Evolutionary conservation across 1,140 invertebrate genomes (phyloP), one percentile per base, ranked within the genome.

Genomic region (Drosophila nasuta): DNA sequence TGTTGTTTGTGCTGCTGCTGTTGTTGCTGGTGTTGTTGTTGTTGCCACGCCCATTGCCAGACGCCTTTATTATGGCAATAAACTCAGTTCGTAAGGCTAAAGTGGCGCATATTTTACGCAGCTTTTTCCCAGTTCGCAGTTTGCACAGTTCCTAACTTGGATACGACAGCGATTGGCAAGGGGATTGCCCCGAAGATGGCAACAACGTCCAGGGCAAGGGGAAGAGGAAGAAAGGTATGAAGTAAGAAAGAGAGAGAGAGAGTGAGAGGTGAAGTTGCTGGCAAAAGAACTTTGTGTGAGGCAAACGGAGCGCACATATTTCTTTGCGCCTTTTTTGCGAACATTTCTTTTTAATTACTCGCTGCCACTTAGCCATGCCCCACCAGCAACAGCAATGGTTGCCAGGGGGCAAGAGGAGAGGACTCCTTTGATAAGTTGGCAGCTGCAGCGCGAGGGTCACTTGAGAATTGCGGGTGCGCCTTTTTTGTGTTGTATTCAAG

Each of bases 321-420:
- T 67, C 73, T 77, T 63, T 82, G 83, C 81, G 64, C 77, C 73
- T 86, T 86, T 88, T 86, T 79, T 85, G 80, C 80, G 60, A 49
- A 71, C 72, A 79, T 89, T 89, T 87, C 77, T 80, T 83, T 88
- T 88, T 88, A 88, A 88, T 88, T 88, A 88, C 83, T 85, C 70
- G 83, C 80, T 20, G 69, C 70, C 85, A 87, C 83, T 87, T 81
- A 70, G 58, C 58, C 66, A 64, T 57, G 60, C 51, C 38, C 33
- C 45, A 17, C 5, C 54, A n/a, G 51, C 8, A 3, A 17, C 15
- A 28, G 1, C 51, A 45, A 7, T 15, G 17, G 28, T 15, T 30
- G 6, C 1, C n/a, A 11, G 6, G 20, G 10, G 8, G 43, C 5
- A 0, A 25, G 7, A 1, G 48, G 51, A 46, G 51, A 17, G 13